Base-by-base conservation (phyloP, 2,888 invertebrate species). In the Daptonema setosum region DNA sequence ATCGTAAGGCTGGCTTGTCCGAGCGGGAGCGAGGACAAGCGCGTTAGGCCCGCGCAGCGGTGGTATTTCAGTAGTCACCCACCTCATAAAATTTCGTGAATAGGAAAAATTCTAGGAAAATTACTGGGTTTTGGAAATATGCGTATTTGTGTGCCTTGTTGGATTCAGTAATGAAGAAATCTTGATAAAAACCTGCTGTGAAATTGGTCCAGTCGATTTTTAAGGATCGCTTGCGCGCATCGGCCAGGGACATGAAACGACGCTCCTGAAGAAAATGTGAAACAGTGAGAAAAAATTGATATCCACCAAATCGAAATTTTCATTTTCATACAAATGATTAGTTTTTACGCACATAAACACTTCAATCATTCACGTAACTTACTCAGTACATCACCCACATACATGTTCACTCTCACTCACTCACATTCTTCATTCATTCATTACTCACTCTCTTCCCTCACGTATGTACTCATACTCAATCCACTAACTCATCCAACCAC, bases 221-320 rank as follows among this genome's bases (percentile, higher is more conserved):
- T 35, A 74, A 65, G 47, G 65, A 66, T 53, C 71, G 71, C 35
- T 71, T 68, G 54, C 75, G 65, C 0, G 78, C 76, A 53, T 72
- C 70, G 54, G 73, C 72, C 52, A 78, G 60, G 8, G 70, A 60
- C 2, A 77, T 62, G 66, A 76, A 77, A 54, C 70, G 70, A 52
- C 74, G 68, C 28, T 75, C 76, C 67, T 72, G 63, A 24, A 71
- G 60, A 54, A 66, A 67, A 2, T 3, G 26, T 8, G 43, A 30
- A 25, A 54, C 17, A 30, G 2, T 17, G 11, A 17, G 43, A 2
- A 8, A 1, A 35, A 8, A 17, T 35, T 8, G 8, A 11, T 35
- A 11, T 35, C 35, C 35, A 35, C 35, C 8, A 35, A n/a, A n/a
- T n/a, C n/a, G n/a, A n/a, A n/a, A n/a, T 45, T 5, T 45, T 17